Conservation (phyloP, 2,797 vertebrate species). For the Nasua narica region DNA sequence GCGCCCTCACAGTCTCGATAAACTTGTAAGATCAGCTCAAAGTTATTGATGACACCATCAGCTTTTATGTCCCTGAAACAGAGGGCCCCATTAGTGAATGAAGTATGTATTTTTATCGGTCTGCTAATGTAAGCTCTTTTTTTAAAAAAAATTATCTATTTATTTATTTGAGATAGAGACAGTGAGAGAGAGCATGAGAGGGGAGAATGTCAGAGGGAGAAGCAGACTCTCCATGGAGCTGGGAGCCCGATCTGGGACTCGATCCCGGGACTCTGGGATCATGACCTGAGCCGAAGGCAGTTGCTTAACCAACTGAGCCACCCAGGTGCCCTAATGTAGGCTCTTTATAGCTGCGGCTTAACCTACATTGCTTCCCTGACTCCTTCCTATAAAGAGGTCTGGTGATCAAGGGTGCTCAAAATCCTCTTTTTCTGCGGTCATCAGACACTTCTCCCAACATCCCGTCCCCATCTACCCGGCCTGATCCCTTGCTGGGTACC, state of each 20-base stretch:
- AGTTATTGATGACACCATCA: background rate
- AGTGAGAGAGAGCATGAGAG: too few relatives aligned
- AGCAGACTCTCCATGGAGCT: too few relatives aligned
- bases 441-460: background rate
- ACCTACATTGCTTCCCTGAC: background rate
- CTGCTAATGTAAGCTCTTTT: background rate
- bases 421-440: background rate
- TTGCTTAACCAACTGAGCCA: too few relatives aligned
- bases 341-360: background rate
- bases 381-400: background rate
- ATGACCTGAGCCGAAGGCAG: too few relatives aligned
- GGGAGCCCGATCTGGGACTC: too few relatives aligned
- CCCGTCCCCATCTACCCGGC: background rate
- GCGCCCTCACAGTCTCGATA: slow-evolving; percentile 6
- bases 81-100: background rate
- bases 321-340: background rate
- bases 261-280: too few relatives aligned
- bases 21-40: background rate
- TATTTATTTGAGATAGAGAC: too few relatives aligned
- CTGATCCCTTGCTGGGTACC: background rate
- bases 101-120: background rate
- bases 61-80: slow-evolving; percentile 2
- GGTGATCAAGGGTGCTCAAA: background rate
- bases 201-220: too few relatives aligned
- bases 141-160: too few relatives aligned